Conservation (phyloP, 1,140 invertebrate genomes). For the Heliconius hewitsoni region DNA sequence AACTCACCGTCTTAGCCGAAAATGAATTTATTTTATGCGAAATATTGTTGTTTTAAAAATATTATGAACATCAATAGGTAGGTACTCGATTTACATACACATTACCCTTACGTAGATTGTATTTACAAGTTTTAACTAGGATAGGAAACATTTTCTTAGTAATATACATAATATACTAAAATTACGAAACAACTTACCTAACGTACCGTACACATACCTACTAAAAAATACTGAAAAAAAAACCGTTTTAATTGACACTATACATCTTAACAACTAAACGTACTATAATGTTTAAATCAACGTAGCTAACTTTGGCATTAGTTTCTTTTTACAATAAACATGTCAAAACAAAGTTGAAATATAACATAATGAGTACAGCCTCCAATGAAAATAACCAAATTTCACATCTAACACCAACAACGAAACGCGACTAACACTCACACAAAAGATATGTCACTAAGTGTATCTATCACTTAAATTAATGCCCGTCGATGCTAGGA, state of each 20-base stretch:
- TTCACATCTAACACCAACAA: constrained; percentile 71
- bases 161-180: constrained; percentile 73
- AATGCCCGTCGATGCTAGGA: constrained; percentile 70
- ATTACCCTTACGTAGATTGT: constrained; percentile 59
- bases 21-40: constrained; percentile 60
- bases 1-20: constrained; percentile 74
- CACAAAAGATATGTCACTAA: constrained; percentile 73
- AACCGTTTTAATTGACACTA: constrained; percentile 78
- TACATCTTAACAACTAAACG: constrained; percentile 76
- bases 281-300: constrained; percentile 68
- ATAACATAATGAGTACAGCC: constrained; percentile 68
- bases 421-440: constrained; percentile 67
- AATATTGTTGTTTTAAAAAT: constrained; percentile 66
- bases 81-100: constrained; percentile 70
- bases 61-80: constrained; percentile 75
- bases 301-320: constrained; percentile 81
- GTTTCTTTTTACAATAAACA: constrained; percentile 77
- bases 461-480: constrained; percentile 58
- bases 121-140: constrained; percentile 74
- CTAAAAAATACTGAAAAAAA: constrained; percentile 78
- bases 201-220: constrained; percentile 60
- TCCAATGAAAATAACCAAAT: constrained; percentile 66
- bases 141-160: constrained; percentile 79
- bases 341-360: constrained; percentile 70
- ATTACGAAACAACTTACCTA: constrained; percentile 72